These are phyloP conservation scores for Galerucella nymphaeae DNA, from an alignment of 2,888 invertebrate genomes.

Conservation along the genomic window DNA sequence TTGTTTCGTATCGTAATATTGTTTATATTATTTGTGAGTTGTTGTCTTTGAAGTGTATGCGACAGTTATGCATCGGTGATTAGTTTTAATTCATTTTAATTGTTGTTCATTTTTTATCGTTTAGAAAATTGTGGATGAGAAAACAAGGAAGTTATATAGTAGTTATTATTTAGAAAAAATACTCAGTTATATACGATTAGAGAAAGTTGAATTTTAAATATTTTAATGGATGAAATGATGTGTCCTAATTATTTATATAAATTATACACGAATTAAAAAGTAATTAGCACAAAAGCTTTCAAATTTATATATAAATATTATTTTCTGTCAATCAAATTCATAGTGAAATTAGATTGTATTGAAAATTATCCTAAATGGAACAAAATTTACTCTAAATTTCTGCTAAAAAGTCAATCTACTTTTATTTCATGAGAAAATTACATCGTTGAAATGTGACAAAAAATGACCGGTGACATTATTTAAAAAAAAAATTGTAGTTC, in stretches of 20 bases:
- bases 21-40: slow-evolving; percentile 10
- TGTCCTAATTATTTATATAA: background rate
- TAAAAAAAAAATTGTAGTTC: too few relatives aligned
- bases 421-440: too few relatives aligned
- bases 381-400: too few relatives aligned
- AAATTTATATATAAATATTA: background rate
- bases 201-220: background rate
- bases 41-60: background rate
- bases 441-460: too few relatives aligned
- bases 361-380: too few relatives aligned
- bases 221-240: too few relatives aligned
- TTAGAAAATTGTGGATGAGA: slow-evolving; percentile 14
- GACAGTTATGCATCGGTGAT: slow-evolving; percentile 1
- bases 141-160: background rate
- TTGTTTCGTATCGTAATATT: background rate
- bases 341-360: too few relatives aligned
- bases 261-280: background rate
- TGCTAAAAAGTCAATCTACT: too few relatives aligned
- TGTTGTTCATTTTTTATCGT: background rate
- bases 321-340: background rate
- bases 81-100: background rate
- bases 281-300: background rate
- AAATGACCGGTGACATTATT: too few relatives aligned
- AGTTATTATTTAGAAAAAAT: background rate
- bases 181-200: background rate